Percentiles rank a stretch among this genome's conserved stretches.
phyloP scores from a whole-genome alignment of 2,888 invertebrate genomes.

The Pachliopta kotzebuea region DNA sequence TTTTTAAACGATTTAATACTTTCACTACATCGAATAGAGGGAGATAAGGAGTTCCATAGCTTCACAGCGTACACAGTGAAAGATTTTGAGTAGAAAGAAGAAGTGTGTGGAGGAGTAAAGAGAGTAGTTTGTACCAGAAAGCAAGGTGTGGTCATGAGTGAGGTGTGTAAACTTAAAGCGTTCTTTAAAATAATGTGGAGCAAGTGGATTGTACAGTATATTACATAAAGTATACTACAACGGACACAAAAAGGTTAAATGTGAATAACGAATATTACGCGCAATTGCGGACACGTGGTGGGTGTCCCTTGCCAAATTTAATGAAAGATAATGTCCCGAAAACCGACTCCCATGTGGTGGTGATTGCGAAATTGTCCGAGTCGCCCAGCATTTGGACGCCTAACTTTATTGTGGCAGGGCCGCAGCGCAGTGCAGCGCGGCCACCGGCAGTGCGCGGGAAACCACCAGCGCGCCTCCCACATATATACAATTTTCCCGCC shows the following conservation, averaged over 20 bases:
- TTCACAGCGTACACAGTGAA: too few species aligned
- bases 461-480: constrained; percentile 46
- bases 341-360: constrained; percentile 44
- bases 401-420: constrained; percentile 66
- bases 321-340: constrained; percentile 52
- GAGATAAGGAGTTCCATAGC: too few species aligned
- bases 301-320: constrained; percentile 58
- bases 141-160: too few species aligned
- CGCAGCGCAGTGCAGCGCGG: constrained; percentile 48
- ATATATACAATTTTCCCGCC: constrained; percentile 44
- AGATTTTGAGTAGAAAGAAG: too few species aligned
- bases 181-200: too few species aligned
- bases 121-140: too few species aligned
- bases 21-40: too few species aligned
- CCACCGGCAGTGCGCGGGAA: constrained; percentile 56
- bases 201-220: too few species aligned
- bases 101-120: too few species aligned
- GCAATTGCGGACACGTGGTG: constrained; percentile 51
- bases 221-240: too few species aligned
- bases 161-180: too few species aligned
- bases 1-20: too few species aligned
- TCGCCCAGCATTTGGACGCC: constrained; percentile 51
- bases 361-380: constrained; percentile 58
- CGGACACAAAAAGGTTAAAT: constrained; percentile 31
- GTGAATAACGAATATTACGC: constrained; percentile 36